These are phyloP conservation scores for Falcunculus frontatus DNA, from an alignment of 2,113 vertebrate species.

Conservation along the genomic window DNA sequence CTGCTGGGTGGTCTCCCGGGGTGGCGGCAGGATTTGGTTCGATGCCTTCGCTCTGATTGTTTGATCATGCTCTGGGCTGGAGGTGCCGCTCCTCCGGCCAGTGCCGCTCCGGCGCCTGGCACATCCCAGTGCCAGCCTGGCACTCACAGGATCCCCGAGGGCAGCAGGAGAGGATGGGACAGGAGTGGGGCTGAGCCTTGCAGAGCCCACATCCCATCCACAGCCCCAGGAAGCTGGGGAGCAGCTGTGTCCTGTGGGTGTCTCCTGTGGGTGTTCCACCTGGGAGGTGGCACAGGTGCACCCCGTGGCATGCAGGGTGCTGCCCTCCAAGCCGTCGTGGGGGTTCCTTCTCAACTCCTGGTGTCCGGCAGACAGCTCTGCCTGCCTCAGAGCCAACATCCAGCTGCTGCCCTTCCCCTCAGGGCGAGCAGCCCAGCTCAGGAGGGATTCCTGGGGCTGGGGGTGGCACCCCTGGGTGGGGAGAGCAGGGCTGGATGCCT, in stretches of 20 bases:
- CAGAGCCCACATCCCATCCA: background rate
- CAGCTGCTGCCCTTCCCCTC: background rate
- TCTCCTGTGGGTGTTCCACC: background rate
- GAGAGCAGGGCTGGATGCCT: background rate
- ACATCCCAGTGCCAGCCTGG: background rate
- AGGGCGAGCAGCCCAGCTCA: background rate
- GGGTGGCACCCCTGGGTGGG: background rate
- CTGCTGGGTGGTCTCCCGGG: constrained; percentile 83
- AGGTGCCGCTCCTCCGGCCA: constrained; percentile 60
- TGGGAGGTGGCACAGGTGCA: background rate
- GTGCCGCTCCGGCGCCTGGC: background rate
- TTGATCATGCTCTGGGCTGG: constrained; percentile 62
- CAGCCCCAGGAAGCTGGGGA: rapidly evolving
- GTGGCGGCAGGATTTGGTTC: constrained; percentile 71
- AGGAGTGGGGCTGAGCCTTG: background rate
- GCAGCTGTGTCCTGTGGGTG: background rate
- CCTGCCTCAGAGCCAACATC: background rate
- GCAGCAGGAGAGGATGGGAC: background rate
- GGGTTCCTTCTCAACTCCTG: background rate
- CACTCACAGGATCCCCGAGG: background rate
- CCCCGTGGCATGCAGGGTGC: rapidly evolving
- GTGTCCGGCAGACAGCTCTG: background rate
- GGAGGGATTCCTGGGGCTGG: background rate
- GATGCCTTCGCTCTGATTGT: constrained; percentile 72
- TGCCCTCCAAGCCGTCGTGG: background rate